These are phyloP conservation scores for Syritta pipiens DNA, from an alignment of 2,888 invertebrate genomes.

Conservation along the genomic window DNA sequence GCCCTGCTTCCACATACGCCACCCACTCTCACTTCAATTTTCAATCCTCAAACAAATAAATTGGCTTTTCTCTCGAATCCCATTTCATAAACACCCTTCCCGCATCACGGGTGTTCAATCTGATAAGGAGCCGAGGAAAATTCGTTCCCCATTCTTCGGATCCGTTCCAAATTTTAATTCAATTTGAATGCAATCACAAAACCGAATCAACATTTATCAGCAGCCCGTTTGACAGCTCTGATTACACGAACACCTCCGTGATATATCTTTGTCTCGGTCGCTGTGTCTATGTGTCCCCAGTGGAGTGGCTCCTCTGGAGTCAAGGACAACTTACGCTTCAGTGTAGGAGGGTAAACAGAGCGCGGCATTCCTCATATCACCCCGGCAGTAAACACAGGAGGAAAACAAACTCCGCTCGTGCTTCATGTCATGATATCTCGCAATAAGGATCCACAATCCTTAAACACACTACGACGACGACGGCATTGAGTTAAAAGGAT, in stretches of 20 bases:
- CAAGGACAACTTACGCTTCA: slow-evolving; percentile 56
- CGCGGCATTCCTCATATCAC: slow-evolving; percentile 42
- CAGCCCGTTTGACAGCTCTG: slow-evolving; percentile 49
- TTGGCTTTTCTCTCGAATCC: background rate
- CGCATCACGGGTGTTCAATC: slow-evolving; percentile 21
- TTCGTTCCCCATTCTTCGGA: slow-evolving; percentile 12
- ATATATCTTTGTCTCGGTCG: background rate
- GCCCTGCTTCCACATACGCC: no score
- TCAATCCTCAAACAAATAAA: slow-evolving; percentile 7
- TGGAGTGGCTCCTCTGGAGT: no score
- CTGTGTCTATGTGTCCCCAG: no score
- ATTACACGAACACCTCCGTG: slow-evolving; percentile 24
- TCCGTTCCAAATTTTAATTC: slow-evolving; percentile 49
- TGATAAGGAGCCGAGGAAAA: slow-evolving; percentile 1
- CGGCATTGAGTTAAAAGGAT: slow-evolving; percentile 10
- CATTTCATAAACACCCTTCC: slow-evolving; percentile 19
- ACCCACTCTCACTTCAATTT: no score
- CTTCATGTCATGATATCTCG: slow-evolving; percentile 19
- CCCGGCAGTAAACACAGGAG: background rate
- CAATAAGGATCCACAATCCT: slow-evolving; percentile 21
- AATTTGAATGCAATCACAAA: slow-evolving; percentile 63
- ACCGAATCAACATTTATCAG: slow-evolving; percentile 57
- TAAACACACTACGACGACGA: slow-evolving; percentile 14
- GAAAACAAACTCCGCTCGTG: slow-evolving; percentile 6
- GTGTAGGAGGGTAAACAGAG: slow-evolving; percentile 51